A percentile compares a stretch with the other conserved stretches of the same genome.
phyloP scores from a whole-genome alignment of 2,113 vertebrate genomes.

The Baryphthengus martii region DNA sequence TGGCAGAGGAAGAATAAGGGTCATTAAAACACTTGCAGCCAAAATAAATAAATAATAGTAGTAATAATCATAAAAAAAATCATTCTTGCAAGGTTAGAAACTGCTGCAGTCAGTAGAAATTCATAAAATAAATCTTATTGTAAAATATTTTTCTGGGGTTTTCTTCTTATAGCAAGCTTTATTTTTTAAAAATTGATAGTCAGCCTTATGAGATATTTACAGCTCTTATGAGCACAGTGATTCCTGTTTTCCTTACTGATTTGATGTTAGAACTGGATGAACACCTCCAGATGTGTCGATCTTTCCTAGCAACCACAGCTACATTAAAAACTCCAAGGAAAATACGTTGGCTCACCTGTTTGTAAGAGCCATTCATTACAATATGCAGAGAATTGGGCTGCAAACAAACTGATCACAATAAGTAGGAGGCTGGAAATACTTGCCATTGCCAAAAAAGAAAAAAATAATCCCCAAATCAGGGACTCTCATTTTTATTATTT shows the following conservation, averaged over 20 bases:
- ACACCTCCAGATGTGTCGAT: background rate
- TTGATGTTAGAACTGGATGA: background rate
- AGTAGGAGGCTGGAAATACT: background rate
- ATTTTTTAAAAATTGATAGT: conserved; percentile 36
- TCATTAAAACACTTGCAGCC: background rate
- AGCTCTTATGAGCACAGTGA: background rate
- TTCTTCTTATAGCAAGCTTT: conserved; percentile 28
- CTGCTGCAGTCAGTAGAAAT: conserved; percentile 5
- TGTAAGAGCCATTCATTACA: background rate
- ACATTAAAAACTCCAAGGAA: background rate
- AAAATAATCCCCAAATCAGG: background rate
- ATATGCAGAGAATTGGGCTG: background rate
- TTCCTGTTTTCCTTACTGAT: conserved; percentile 13
- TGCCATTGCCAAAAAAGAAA: background rate
- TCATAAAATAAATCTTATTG: background rate
- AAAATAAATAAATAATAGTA: background rate
- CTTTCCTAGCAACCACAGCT: background rate
- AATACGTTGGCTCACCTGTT: background rate
- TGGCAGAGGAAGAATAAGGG: conserved; percentile 19
- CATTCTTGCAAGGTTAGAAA: background rate
- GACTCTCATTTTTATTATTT: background rate
- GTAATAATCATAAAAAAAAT: background rate
- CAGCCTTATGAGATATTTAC: conserved; percentile 7
- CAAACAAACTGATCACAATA: background rate
- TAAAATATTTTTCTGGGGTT: background rate